A percentile compares a stretch with the other conserved stretches of the same genome.
Evolutionary conservation across 2,797 vertebrate genomes (phyloP).

Genomic region (Neomorphus geoffroyi): DNA sequence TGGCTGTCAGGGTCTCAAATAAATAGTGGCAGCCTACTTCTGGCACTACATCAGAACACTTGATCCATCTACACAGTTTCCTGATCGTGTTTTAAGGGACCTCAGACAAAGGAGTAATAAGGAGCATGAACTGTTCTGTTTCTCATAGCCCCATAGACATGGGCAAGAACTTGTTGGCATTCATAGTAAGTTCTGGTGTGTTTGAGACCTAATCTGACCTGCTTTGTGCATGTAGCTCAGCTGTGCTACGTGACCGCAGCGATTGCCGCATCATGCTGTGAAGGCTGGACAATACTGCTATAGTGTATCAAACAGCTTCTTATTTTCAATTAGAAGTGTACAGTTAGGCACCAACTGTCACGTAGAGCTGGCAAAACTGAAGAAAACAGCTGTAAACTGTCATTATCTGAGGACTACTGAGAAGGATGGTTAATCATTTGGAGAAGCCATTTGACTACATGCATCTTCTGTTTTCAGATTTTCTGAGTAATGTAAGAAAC

Average conservation of each 20-base stretch:
- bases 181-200: not conserved
- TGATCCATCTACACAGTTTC: conserved; percentile 47
- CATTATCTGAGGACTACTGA: not conserved
- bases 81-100: conserved; percentile 9
- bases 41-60: conserved; percentile 47
- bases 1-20: conserved; percentile 7
- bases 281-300: not conserved
- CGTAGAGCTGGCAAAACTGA: not conserved
- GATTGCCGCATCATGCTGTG: not conserved
- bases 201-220: not conserved
- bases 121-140: conserved; percentile 6
- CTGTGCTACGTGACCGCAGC: not conserved
- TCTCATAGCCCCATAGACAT: not conserved
- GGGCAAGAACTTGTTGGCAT: not conserved
- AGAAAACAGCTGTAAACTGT: not conserved
- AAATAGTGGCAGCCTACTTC: conserved; percentile 37
- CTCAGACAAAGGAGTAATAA: conserved; percentile 34
- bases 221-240: not conserved
- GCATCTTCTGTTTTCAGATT: not conserved
- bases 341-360: not conserved
- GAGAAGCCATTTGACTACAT: not conserved
- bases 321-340: not conserved
- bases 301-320: not conserved
- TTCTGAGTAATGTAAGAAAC: not conserved
- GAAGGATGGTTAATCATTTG: not conserved